A percentile compares a stretch with the other conserved stretches of the same genome.
Conservation (phyloP, 1,140 invertebrate species). For the Drosophila lacertosa region DNA sequence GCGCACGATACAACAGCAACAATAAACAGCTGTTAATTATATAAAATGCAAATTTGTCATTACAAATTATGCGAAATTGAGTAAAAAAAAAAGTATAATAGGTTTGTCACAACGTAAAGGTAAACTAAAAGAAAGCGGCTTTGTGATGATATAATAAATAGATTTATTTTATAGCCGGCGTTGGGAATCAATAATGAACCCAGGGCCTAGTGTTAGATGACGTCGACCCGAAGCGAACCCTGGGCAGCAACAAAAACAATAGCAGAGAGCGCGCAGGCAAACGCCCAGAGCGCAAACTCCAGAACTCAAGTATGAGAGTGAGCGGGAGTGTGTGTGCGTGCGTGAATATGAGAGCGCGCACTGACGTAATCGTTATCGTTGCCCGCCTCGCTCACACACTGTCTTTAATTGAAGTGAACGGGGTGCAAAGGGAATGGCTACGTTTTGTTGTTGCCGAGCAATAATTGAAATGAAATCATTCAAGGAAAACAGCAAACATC, state of each 20-base stretch:
- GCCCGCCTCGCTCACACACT: constrained; percentile 33
- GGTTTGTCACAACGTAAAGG: constrained; percentile 16
- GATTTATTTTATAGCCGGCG: constrained; percentile 52
- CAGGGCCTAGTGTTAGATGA: constrained; percentile 39
- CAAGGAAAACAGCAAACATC: constrained; percentile 66
- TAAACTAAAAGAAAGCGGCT: constrained; percentile 73
- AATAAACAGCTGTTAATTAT: constrained; percentile 68
- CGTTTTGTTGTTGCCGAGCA: constrained; percentile 51
- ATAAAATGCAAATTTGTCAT: constrained; percentile 57
- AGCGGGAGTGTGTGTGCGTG: background rate
- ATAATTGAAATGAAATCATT: constrained; percentile 76
- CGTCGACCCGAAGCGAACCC: constrained; percentile 15
- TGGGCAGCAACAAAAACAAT: constrained; percentile 13
- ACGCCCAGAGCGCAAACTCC: constrained; percentile 66
- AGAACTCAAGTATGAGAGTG: constrained; percentile 46
- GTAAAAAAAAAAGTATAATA: constrained; percentile 12
- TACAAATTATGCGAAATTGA: constrained; percentile 47
- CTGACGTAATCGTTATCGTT: constrained; percentile 71
- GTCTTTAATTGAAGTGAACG: constrained; percentile 17
- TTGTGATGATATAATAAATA: constrained; percentile 68
- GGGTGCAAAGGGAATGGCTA: constrained; percentile 21
- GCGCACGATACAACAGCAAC: constrained; percentile 9
- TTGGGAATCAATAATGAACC: constrained; percentile 56
- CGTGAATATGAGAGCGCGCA: constrained; percentile 40
- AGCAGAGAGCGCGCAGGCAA: constrained; percentile 13